Evolutionary conservation across 23 tunicate genomes (phyloP).

Genomic region (Diplosoma virens): DNA sequence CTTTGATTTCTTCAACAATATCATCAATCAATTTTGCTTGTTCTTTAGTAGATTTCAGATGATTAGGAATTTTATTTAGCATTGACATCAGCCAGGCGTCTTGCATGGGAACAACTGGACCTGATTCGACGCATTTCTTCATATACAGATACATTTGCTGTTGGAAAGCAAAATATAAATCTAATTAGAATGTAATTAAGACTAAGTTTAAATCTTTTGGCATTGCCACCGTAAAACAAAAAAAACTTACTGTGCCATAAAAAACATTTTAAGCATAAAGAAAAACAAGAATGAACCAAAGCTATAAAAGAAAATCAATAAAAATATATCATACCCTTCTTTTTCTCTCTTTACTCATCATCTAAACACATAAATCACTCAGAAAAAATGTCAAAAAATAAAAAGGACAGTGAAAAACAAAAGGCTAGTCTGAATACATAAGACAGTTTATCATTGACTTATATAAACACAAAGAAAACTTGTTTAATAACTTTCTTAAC

Average conservation of each 20-base stretch:
- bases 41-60: conserved; percentile 38
- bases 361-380: conserved; percentile 30
- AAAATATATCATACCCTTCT: conserved; percentile 61
- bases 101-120: conserved; percentile 89
- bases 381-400: neutral
- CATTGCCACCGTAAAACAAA: neutral
- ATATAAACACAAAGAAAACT: neutral
- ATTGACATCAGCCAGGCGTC: conserved; percentile 73
- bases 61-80: conserved; percentile 54
- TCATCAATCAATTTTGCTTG: conserved; percentile 56
- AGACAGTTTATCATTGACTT: neutral
- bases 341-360: conserved; percentile 80
- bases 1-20: conserved; percentile 59
- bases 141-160: conserved; percentile 98
- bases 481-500: neutral
- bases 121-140: conserved; percentile 92
- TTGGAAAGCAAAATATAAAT: neutral
- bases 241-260: neutral
- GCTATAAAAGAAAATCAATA: neutral
- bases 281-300: neutral
- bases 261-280: neutral
- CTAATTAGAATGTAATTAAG: neutral
- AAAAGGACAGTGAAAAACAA: neutral
- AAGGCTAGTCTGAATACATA: neutral
- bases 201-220: neutral